Evolutionary conservation across 2,113 vertebrate genomes (phyloP).

Genomic region (Hippocampus comes): DNA sequence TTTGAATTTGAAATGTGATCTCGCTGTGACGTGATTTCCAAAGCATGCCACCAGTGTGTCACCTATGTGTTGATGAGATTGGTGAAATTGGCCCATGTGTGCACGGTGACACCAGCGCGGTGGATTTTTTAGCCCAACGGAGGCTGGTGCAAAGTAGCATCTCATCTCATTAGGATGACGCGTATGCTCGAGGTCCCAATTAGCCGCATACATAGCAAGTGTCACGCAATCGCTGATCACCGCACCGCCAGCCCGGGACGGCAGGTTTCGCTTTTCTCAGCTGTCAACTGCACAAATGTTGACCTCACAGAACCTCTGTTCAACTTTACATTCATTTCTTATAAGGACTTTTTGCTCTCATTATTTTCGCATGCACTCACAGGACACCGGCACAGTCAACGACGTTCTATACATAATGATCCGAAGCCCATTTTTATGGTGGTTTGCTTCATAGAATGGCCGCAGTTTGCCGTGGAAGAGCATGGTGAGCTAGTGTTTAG

Average conservation of each 20-base stretch:
- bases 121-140: neutral
- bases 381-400: neutral
- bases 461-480: neutral
- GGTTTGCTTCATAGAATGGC: neutral
- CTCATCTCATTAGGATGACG: neutral
- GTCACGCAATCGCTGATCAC: neutral
- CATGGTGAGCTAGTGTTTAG: neutral
- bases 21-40: neutral
- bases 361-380: neutral
- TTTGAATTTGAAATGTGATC: neutral
- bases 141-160: slow-evolving; percentile 16
- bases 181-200: slow-evolving; percentile 1
- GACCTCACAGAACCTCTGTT: neutral
- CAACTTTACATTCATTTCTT: neutral
- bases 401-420: neutral
- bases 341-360: neutral
- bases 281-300: neutral
- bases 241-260: neutral
- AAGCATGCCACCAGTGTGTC: neutral
- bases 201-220: neutral
- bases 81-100: slow-evolving; percentile 11
- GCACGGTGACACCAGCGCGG: neutral
- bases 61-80: slow-evolving; percentile 8
- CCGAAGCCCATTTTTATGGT: neutral
- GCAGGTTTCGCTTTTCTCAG: too few species aligned